Evolutionary conservation across 2,797 vertebrate genomes (phyloP).

Genomic region (Tenualosa thibaudeaui): DNA sequence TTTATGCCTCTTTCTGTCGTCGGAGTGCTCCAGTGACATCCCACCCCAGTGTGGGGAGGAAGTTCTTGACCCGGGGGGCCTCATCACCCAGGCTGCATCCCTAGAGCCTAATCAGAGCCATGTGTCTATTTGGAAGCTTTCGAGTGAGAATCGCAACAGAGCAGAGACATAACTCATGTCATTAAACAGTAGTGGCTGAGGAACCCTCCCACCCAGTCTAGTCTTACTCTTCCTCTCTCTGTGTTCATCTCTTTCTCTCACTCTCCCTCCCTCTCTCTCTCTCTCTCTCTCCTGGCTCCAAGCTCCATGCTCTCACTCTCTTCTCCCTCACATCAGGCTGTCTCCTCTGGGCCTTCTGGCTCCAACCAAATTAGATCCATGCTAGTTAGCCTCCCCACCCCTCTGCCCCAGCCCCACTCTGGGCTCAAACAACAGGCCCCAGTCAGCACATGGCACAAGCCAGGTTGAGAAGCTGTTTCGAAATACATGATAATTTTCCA

Average conservation of each 20-base stretch:
- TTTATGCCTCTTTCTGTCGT: neutral
- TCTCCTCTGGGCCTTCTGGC: constrained; percentile 46
- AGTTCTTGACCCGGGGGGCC: constrained; percentile 54
- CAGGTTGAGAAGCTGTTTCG: constrained; percentile 34
- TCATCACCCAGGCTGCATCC: constrained; percentile 56
- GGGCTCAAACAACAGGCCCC: constrained; percentile 24
- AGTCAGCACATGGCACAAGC: neutral
- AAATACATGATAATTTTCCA: constrained; percentile 32
- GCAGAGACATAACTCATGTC: constrained; percentile 62
- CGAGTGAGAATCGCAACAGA: constrained; percentile 68
- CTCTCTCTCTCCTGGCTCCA: constrained; percentile 10
- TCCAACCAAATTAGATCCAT: constrained; percentile 53
- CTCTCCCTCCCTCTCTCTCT: constrained; percentile 28
- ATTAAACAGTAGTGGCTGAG: constrained; percentile 60
- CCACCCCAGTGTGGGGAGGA: constrained; percentile 60
- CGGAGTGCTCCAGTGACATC: constrained; percentile 50
- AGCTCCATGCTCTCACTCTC: neutral
- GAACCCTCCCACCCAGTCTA: neutral
- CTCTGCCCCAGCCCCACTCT: neutral
- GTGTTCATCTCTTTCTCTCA: neutral
- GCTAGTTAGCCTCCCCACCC: constrained; percentile 44
- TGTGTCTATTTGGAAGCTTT: constrained; percentile 65
- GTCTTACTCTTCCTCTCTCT: constrained; percentile 11
- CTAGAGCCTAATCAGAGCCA: constrained; percentile 65
- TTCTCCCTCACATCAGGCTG: constrained; percentile 37